Base-by-base conservation (phyloP, 2,888 invertebrate species). In the Neocrepidodera transversa region DNA sequence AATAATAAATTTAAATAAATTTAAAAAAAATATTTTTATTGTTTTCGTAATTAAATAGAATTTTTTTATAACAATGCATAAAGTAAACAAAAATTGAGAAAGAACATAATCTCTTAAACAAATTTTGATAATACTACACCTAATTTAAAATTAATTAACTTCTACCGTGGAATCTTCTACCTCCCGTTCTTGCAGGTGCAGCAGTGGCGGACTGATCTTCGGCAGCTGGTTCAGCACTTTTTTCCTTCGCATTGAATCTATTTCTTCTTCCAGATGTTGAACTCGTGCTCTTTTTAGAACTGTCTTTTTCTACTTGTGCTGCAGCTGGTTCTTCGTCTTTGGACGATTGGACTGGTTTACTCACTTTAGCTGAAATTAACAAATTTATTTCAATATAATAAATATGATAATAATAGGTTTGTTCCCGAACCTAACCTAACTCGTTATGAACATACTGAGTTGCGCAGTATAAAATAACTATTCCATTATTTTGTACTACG, bases 141-240 rank as follows among this genome's bases (percentile, higher is more conserved):
- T 45, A 23, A 42, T 28, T 13, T 28, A 26, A 17, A 53, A 55
- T 55, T 48, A 8, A 51, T 70, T 76, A 78, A 62, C 74, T 76
- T 66, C 76, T 76, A 56, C 69, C 59, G 45, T 65, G 69, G 69
- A 78, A 79, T 69, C 78, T 69, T 56, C 80, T 71, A 20, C 76
- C 78, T n/a, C n/a, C n/a, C 23, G 77, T 69, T 68, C 78, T 74
- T 16, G 71, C 71, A 2, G 78, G 71, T 8, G 74, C 67, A 1
- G 73, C 65, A 2, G 73, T 63, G 2, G 72, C 62, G 6, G 68
- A 55, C 5, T 60, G 36, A 11, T 68, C 64, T 8, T 70, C 69
- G 0, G 69, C 64, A 1, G 69, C 64, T 5, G 67, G 60, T 36
- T 73, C 72, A 10, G 51, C 64, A 13, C 51, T 66, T 16, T 63